A percentile compares a stretch with the other conserved stretches of the same genome.
These are phyloP conservation scores for Caenorhabditis zanzibari DNA, from an alignment of 2,888 invertebrate genomes.

Conservation along the genomic window DNA sequence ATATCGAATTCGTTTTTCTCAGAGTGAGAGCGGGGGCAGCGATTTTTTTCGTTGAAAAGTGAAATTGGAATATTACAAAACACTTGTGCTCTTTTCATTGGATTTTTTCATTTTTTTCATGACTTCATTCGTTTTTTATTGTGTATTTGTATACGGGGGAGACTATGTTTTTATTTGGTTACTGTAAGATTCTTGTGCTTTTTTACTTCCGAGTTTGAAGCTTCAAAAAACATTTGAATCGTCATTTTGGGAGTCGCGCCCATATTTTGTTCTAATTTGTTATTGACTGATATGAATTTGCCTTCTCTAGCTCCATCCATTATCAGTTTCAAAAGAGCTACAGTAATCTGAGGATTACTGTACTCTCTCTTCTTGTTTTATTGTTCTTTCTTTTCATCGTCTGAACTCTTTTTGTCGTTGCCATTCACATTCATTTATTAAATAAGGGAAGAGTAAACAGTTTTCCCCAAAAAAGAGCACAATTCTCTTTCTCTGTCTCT, in stretches of 20 bases:
- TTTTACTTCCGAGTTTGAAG: too few relatives aligned
- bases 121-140: slow-evolving; percentile 2
- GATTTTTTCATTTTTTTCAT: slow-evolving; percentile 12
- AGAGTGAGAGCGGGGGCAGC: neutral
- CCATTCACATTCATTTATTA: slow-evolving; percentile 9
- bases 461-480: slow-evolving; percentile 13
- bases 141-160: neutral
- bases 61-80: slow-evolving; percentile 2
- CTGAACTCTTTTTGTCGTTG: slow-evolving; percentile 39
- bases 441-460: slow-evolving; percentile 24
- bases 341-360: slow-evolving; percentile 13
- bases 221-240: too few relatives aligned
- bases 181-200: slow-evolving; percentile 2
- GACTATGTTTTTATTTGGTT: neutral
- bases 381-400: slow-evolving; percentile 22
- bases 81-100: slow-evolving; percentile 17
- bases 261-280: slow-evolving; percentile 1
- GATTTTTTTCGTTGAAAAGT: slow-evolving; percentile 2
- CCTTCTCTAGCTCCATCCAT: neutral
- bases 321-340: neutral
- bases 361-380: neutral
- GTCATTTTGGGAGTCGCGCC: slow-evolving; percentile 5
- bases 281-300: neutral
- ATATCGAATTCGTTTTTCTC: neutral
- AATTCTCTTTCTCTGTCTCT: slow-evolving; percentile 9